A percentile compares a stretch with the other conserved stretches of the same genome.
These are phyloP conservation scores for Hydrotaea diabolus DNA, from an alignment of 2,888 invertebrate species.

Conservation along the genomic window DNA sequence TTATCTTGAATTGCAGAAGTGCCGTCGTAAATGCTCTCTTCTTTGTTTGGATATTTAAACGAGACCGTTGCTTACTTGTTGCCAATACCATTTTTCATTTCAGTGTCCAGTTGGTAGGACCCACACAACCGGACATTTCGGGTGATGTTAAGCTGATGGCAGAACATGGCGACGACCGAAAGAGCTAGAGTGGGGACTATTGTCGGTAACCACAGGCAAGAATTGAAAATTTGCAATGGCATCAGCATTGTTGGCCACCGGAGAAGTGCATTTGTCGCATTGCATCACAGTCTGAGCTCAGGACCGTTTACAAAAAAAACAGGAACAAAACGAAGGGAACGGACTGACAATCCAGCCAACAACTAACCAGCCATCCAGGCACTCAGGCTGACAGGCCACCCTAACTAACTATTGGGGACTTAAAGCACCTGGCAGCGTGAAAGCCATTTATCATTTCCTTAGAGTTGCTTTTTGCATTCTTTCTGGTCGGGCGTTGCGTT, in stretches of 20 bases:
- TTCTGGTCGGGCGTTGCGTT: conserved; percentile 1
- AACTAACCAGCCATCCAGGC: conserved; percentile 38
- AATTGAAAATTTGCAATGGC: conserved; percentile 63
- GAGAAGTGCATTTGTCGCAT: conserved; percentile 67
- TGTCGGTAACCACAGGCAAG: conserved; percentile 63
- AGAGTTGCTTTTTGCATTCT: conserved; percentile 48
- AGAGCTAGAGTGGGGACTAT: neutral
- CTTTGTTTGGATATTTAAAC: neutral
- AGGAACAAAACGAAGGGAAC: neutral
- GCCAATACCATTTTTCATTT: conserved; percentile 67
- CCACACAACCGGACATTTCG: conserved; percentile 22
- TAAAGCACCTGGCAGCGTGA: conserved; percentile 67
- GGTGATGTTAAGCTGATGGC: conserved; percentile 17
- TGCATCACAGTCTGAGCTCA: conserved; percentile 56
- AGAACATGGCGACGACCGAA: neutral
- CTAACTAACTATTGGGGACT: conserved; percentile 63
- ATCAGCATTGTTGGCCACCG: conserved; percentile 60
- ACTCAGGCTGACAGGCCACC: conserved; percentile 58
- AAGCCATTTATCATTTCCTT: conserved; percentile 69
- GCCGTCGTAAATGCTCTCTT: neutral
- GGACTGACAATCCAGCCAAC: neutral
- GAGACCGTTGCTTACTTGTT: conserved; percentile 62
- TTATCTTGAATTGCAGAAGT: conserved; percentile 16
- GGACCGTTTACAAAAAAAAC: conserved; percentile 11
- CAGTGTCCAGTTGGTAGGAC: conserved; percentile 39